phyloP scores from a whole-genome alignment of 2,888 invertebrate genomes.

The Amblyjoppa proteus region DNA sequence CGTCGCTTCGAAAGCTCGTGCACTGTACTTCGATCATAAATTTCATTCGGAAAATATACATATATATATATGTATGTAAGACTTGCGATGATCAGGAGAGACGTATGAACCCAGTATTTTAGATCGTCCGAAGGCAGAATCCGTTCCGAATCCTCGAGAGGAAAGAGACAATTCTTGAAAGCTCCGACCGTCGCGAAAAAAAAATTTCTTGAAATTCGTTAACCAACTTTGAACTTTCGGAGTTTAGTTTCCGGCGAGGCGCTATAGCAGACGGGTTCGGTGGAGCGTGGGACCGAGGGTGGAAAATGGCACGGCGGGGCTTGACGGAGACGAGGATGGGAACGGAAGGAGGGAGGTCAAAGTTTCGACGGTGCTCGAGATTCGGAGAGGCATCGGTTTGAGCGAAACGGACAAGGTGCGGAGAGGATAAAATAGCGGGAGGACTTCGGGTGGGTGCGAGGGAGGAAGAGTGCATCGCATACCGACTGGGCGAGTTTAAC shows the following conservation, averaged over 20 bases:
- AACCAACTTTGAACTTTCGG: constrained; percentile 14
- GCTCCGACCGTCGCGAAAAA: constrained; percentile 1
- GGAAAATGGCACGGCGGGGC: constrained; percentile 18
- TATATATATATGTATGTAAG: background rate
- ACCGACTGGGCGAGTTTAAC: constrained; percentile 46
- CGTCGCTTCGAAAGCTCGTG: background rate
- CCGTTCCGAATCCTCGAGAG: constrained; percentile 1
- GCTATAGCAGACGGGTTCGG: background rate
- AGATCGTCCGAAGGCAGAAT: background rate
- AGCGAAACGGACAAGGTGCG: constrained; percentile 14
- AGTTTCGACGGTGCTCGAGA: constrained; percentile 40
- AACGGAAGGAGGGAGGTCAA: constrained; percentile 57
- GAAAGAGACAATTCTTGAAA: constrained; percentile 3
- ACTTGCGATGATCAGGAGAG: background rate
- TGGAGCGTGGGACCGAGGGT: background rate
- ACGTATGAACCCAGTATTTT: constrained; percentile 5
- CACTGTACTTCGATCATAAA: background rate
- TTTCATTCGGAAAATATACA: background rate
- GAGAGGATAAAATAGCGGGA: background rate
- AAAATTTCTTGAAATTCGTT: constrained; percentile 26
- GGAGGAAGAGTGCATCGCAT: constrained; percentile 36
- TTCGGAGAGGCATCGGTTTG: constrained; percentile 10
- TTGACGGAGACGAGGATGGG: constrained; percentile 4
- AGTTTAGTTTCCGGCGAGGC: constrained; percentile 31
- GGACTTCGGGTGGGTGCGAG: constrained; percentile 10